phyloP scores from a whole-genome alignment of 2,888 invertebrate genomes.

The Pseudococcus jackbeardsleyi region DNA sequence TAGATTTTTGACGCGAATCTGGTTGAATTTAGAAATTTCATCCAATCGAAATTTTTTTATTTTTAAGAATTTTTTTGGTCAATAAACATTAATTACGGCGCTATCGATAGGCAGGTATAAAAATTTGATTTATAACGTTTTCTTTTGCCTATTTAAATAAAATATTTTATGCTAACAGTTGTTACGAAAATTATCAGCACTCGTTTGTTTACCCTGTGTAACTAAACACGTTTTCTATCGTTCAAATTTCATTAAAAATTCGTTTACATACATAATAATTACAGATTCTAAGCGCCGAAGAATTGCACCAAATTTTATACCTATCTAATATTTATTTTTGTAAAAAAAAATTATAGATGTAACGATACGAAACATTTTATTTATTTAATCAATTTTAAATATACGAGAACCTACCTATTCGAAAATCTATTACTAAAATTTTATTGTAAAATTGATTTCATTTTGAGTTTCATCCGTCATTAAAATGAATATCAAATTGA shows the following conservation, averaged over 20 bases:
- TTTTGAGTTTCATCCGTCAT: background rate
- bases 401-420: background rate
- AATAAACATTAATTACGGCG: background rate
- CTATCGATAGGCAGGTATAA: background rate
- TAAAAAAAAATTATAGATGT: background rate
- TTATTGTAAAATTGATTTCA: background rate
- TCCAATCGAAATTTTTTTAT: background rate
- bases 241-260: conserved; percentile 4
- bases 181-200: conserved; percentile 25
- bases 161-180: background rate
- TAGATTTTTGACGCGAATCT: background rate
- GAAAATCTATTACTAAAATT: background rate
- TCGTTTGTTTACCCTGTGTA: background rate
- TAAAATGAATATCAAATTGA: background rate
- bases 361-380: background rate
- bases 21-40: background rate
- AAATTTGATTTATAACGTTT: background rate
- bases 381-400: background rate
- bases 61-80: background rate
- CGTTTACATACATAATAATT: background rate
- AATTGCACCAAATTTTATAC: background rate
- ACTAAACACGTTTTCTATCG: background rate
- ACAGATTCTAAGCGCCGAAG: background rate
- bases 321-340: background rate
- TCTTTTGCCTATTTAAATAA: background rate